Evolutionary conservation across 1,140 invertebrate species (phyloP), one percentile per base, ranked within the genome.

Genomic region (Caerostris darwini): DNA sequence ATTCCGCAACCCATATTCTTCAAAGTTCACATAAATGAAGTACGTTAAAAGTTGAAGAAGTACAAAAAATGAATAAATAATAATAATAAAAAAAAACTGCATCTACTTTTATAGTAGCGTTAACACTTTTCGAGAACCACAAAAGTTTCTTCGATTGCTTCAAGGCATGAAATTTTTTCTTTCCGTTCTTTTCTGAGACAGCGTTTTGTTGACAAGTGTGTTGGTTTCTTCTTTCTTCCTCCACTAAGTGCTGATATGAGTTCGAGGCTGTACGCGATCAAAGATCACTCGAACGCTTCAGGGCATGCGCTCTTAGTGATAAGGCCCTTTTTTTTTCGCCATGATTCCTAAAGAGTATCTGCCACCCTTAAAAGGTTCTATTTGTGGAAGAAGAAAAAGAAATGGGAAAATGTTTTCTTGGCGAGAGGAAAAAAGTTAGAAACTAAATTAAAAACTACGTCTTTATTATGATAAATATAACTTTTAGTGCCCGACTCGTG

Each of bases 61-160:
- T 8, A 7, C 19, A 77, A 77, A 77, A 77, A 77, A 10, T 12
- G 34, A 8, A 34, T 34, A 34, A 34, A 34, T 3, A 4, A n/a
- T n/a, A n/a, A n/a, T n/a, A n/a, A n/a, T n/a, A n/a, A n/a, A n/a
- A n/a, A 53, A 53, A 64, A 64, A 0, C 4, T 14, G 61, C 4
- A 4, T 5, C 50, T 50, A 50, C 50, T 77, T 77, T 77, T 77
- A 50, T 34, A 77, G 71, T 53, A 77, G 53, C 10, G 34, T 34
- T 34, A 77, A 14, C 71, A 77, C 71, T 53, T 77, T 77, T 77
- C 71, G 50, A 77, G 71, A 50, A 10, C 3, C 71, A 77, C 50
- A 77, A 77, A 77, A 77, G 71, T 77, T 77, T 77, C 71, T 50
- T 12, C 7, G 34, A 77, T 12, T 77, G 71, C 71, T 53, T 34